A percentile compares a stretch with the other conserved stretches of the same genome.
Evolutionary conservation across 2,888 invertebrate genomes (phyloP).

Genomic region (Drosophila mimica): DNA sequence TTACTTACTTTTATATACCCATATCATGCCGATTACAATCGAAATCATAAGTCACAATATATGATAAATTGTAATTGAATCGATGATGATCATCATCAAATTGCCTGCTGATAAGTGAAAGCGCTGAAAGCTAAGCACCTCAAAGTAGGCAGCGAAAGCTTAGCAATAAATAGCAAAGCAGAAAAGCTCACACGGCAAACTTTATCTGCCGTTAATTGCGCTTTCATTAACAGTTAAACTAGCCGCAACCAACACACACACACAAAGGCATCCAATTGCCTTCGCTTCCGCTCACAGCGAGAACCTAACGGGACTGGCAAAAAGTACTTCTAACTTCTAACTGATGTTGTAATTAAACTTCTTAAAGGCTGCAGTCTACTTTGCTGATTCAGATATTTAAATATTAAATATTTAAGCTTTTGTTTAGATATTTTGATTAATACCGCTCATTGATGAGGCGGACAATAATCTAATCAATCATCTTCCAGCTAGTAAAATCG

Average conservation of each 20-base stretch:
- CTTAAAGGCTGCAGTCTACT: neutral
- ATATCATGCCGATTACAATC: neutral
- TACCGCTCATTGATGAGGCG: neutral
- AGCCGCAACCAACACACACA: neutral
- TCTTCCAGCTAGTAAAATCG: neutral
- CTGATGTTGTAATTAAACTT: neutral
- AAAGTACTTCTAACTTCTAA: neutral
- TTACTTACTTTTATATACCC: neutral
- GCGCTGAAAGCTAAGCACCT: slow-evolving; percentile 20
- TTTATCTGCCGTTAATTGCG: slow-evolving; percentile 44
- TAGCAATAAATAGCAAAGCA: neutral
- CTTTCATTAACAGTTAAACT: slow-evolving; percentile 34
- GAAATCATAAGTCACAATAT: slow-evolving; percentile 15
- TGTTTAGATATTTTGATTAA: neutral
- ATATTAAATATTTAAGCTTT: neutral
- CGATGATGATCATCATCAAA: neutral
- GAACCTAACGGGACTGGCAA: neutral
- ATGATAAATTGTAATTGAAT: slow-evolving; percentile 32
- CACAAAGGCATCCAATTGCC: slow-evolving; percentile 1
- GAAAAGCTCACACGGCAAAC: slow-evolving; percentile 19
- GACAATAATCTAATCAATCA: neutral
- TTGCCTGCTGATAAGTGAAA: slow-evolving; percentile 17
- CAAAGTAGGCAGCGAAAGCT: slow-evolving; percentile 41
- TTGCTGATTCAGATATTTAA: neutral
- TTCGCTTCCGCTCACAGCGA: neutral